A percentile compares a stretch with the other conserved stretches of the same genome.
Evolutionary conservation across 2,888 invertebrate genomes (phyloP).

Genomic region (Stenolophus ochropezus): DNA sequence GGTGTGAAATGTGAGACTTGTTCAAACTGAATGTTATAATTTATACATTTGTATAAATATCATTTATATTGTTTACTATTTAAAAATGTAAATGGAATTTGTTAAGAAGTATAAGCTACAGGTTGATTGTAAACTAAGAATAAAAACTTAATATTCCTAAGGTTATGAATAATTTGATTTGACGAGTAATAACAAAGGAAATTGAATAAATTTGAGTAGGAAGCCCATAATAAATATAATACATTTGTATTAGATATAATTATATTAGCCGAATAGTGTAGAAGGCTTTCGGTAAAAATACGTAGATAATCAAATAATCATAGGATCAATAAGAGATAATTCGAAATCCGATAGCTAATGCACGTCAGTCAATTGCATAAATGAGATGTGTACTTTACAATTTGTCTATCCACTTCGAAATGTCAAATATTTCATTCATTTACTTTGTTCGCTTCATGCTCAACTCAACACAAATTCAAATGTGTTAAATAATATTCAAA

Average conservation of each 20-base stretch:
- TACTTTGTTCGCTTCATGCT: not conserved
- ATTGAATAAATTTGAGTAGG: not conserved
- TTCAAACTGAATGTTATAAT: too few species aligned
- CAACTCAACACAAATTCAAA: too few species aligned
- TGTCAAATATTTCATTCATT: not conserved
- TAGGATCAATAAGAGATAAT: not conserved
- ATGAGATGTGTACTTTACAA: not conserved
- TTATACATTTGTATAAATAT: too few species aligned
- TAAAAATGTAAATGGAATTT: too few species aligned
- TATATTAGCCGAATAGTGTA: not conserved
- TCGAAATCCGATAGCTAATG: constrained; percentile 1
- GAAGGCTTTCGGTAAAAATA: not conserved
- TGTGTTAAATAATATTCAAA: too few species aligned
- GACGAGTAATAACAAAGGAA: too few species aligned
- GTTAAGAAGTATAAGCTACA: too few species aligned
- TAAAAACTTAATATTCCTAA: too few species aligned
- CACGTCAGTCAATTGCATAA: not conserved
- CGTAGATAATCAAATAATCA: not conserved
- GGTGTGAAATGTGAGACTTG: too few species aligned
- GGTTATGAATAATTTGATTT: too few species aligned
- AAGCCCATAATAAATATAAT: not conserved
- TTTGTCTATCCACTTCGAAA: not conserved
- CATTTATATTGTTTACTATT: too few species aligned
- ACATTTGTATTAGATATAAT: not conserved
- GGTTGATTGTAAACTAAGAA: too few species aligned